Percentiles rank a stretch among this genome's conserved stretches.
These are phyloP conservation scores for Parazoanthus swiftii DNA, from an alignment of 92 coral and sea anemone genomes.

Conservation along the genomic window DNA sequence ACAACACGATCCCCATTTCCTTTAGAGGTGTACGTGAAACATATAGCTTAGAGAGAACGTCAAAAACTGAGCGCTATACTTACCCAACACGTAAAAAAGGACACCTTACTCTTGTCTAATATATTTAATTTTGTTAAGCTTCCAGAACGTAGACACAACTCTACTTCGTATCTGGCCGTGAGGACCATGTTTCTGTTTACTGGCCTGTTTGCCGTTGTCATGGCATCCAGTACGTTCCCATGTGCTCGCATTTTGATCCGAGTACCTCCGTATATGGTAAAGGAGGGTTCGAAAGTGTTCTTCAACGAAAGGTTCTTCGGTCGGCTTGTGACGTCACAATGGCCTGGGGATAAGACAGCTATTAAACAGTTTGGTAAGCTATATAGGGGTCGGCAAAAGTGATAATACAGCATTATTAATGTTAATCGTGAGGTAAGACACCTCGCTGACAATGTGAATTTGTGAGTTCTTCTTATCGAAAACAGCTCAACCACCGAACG, in stretches of 20 bases:
- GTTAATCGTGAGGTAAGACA: not conserved
- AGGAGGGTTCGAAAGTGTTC: constrained; percentile 64
- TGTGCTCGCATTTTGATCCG: constrained; percentile 60
- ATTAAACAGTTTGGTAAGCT: constrained; percentile 70
- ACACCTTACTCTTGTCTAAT: not conserved
- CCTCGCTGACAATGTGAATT: not conserved
- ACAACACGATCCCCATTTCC: no score
- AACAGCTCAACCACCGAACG: no score
- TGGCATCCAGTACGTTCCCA: constrained; percentile 61
- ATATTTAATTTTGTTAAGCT: not conserved
- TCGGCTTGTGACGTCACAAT: constrained; percentile 51
- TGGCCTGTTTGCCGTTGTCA: constrained; percentile 61
- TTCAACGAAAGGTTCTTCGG: constrained; percentile 69
- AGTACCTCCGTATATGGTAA: constrained; percentile 60
- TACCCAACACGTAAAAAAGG: not conserved
- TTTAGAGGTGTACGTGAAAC: no score
- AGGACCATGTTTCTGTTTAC: constrained; percentile 46
- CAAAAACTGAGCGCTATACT: not conserved
- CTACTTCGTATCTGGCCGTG: constrained; percentile 7
- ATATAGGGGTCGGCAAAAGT: not conserved
- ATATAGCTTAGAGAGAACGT: no score
- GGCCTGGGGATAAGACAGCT: constrained; percentile 42
- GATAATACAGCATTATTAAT: not conserved
- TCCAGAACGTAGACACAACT: not conserved
- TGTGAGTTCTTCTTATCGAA: no score